Evolutionary conservation across 2,797 vertebrate species (phyloP), one percentile per base, ranked within the genome.

Genomic region (Poeciliopsis gracilis): DNA sequence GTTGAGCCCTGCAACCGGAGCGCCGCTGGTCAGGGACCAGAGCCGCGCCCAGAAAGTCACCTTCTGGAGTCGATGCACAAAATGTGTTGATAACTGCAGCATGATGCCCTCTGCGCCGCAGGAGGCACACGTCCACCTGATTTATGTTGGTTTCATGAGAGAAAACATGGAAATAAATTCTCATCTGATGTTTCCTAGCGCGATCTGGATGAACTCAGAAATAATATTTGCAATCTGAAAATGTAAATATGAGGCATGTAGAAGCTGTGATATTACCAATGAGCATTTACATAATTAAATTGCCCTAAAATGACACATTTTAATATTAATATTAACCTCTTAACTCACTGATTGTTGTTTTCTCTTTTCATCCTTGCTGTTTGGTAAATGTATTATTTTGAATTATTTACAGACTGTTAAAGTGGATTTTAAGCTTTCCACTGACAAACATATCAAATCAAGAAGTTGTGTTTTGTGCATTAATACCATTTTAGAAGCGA

Each of bases 21-120:
- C 76, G 76, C 23, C 57, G 61, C 72, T 55, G 49, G 49, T 43
- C 82, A 79, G 61, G 51, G 76, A 43, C 72, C 46, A 72, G n/a
- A 72, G 45, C 13, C 67, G 74, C 57, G 73, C 13, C 23, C 28
- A 55, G n/a, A 78, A 82, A 81, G 83, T 88, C 84, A 86, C 75
- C 66, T 67, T 74, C 61, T 20, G 73, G 4, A 51, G 66, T 67
- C 43, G 7, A 45, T 30, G 63, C 28, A 61, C 30, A 77, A 4
- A 3, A 46, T 79, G 77, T 67, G 25, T 66, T 77, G 61, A 47
- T 61, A 49, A 33, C 71, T 33, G 38, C 15, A 59, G 16, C 55
- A 47, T 57, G 10, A 43, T 59, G 43, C 30, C 36, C 67, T 70
- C 67, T 70, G 67, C 25, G 5, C 41, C 16, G 28, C 67, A 45